Evolutionary conservation across 2,113 vertebrate species (phyloP).

Genomic region (Pedetes capensis): DNA sequence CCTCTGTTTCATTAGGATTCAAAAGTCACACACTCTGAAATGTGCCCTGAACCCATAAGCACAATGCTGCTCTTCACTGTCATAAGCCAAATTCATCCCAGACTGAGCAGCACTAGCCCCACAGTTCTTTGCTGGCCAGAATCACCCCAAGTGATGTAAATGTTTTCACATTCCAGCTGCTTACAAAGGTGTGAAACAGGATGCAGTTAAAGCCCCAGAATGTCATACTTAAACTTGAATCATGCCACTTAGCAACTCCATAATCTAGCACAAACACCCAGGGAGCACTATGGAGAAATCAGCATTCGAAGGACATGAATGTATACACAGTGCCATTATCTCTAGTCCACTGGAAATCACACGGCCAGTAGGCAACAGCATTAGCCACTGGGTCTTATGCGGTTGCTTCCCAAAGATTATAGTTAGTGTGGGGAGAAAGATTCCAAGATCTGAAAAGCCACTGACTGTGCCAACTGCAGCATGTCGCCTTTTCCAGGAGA

Average conservation of each 20-base stretch:
- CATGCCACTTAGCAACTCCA: slow-evolving; percentile 11
- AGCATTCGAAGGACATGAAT: slow-evolving; percentile 17
- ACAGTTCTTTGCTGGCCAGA: neutral
- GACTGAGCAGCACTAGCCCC: neutral
- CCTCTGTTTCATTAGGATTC: slow-evolving; percentile 40
- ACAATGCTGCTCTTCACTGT: neutral
- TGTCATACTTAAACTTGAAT: slow-evolving; percentile 45
- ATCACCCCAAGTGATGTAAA: slow-evolving; percentile 24
- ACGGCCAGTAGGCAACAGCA: neutral
- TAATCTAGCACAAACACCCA: neutral
- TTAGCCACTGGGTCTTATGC: neutral
- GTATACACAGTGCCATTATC: neutral
- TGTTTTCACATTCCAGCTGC: neutral
- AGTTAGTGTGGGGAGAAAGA: neutral
- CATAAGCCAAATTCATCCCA: neutral
- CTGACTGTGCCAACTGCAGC: slow-evolving; percentile 56
- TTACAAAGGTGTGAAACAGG: slow-evolving; percentile 37
- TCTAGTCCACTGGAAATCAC: neutral
- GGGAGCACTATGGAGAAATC: neutral
- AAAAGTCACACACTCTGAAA: neutral
- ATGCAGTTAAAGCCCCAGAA: slow-evolving; percentile 25
- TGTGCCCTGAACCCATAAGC: neutral
- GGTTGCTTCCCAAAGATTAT: slow-evolving; percentile 34
- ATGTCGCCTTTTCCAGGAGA: slow-evolving; percentile 59
- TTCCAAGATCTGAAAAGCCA: slow-evolving; percentile 44